Evolutionary conservation across 2,888 invertebrate species (phyloP), one percentile per base, ranked within the genome.

Genomic region (Eudasyphora cyanicolor): DNA sequence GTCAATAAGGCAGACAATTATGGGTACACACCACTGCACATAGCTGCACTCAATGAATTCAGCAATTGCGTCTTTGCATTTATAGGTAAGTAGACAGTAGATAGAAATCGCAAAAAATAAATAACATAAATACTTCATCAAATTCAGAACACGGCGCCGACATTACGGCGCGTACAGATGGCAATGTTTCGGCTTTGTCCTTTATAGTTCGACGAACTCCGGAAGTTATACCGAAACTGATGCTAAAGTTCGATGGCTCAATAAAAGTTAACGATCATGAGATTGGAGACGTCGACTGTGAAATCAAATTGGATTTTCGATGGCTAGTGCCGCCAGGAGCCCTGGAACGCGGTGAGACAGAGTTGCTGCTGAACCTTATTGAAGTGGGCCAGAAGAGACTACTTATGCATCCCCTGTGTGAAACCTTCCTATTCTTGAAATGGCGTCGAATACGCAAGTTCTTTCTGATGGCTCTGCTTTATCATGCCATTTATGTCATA

Each of bases 161-260:
- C 88, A 95, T 97, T 0, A 97, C 97, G 0, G 94, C 95, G 0
- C 93, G 95, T 82, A 97, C 97, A 0, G 96, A 96, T 85, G 97
- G 97, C 1, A 96, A 96, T 7, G 94, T 96, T 2, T 96, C 97
- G 0, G 97, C 95, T 0, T 90, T 97, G 14, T 95, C 96, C 12
- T 96, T 97, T 87, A 96, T 97, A 77, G 95, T 96, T 0, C 94
- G 97, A n/a, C 93, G 96, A 85, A 97, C 96, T 0, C 97, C 97
- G 0, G 96, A 97, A 86, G 96, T 96, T 5, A 93, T 97, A 57
- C 95, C 96, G 0, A 94, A 95, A 73, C 94, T 96, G 75, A 91
- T 95, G 71, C 92, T 93, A 64, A 95, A 96, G 89, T 93, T 97
- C 60, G 96, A 97, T 87, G 93, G 95, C 45, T 95, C 96, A 0